Base-by-base conservation (phyloP, 2,797 vertebrate species). In the Threskiornis aethiopicus region DNA sequence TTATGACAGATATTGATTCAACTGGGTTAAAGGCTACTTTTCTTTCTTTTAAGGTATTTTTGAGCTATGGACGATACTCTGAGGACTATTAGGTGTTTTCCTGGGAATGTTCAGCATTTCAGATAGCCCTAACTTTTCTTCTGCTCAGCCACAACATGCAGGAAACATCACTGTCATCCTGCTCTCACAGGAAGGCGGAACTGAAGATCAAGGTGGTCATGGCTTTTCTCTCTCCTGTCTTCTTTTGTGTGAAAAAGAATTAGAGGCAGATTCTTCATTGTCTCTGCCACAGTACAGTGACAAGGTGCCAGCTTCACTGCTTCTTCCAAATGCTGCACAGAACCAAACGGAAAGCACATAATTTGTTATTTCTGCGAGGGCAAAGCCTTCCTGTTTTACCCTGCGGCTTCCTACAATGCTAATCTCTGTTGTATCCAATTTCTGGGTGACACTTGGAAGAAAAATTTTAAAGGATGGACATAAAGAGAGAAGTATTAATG, bases 1-100 rank as follows among this genome's bases (percentile, higher is more conserved):
- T 95, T 97, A 93, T 96, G 81, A 90, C 81, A 87, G 87, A 18
- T 92, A 83, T 90, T 67, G 82, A 91, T 95, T 84, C 3, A 8
- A 88, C 89, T 92, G 49, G 46, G 89, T 96, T 92, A 75, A 97
- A 96, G 85, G 79, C 59, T 91, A 46, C 82, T 97, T 93, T 97
- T 90, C 71, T 75, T 84, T 93, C 41, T 93, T 95, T 85, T 58
- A 26, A 70, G 33, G 35, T 90, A 28, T 89, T 87, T 91, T 89
- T 77, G 70, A 82, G 59, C 75, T 71, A 39, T 46, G 25, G 29
- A 31, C 1, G 10, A 22, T 75, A 55, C 26, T 84, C 55, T 41
- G n/a, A 67, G 78, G 41, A 80, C 57, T 61, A 3, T 70, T 80
- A 42, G 37, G 8, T 81, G 16, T 93, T 95, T 89, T 90, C 42